Conservation (phyloP, 2,113 vertebrate species). For the Triplophysa tibetana region DNA sequence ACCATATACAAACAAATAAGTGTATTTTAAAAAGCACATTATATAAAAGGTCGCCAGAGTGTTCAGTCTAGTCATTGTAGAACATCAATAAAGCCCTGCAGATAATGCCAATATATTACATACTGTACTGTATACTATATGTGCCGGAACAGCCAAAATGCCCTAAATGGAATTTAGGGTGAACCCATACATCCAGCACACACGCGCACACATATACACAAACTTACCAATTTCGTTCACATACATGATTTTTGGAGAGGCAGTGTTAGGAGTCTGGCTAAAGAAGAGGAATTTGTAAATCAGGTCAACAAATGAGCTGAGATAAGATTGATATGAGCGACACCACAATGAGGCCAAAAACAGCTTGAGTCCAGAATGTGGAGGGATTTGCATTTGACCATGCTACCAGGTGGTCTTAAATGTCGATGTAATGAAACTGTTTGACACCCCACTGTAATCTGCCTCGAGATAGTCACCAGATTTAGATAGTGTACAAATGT, state of each 20-base stretch:
- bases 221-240: background rate
- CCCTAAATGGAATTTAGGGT: conserved; percentile 1
- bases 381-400: too few species aligned
- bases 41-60: background rate
- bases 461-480: conserved; percentile 65
- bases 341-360: background rate
- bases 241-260: background rate
- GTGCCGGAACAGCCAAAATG: conserved; percentile 62
- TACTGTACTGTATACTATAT: background rate
- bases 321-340: background rate
- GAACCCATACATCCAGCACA: conserved; percentile 28
- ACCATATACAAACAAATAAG: background rate
- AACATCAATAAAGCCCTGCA: conserved; percentile 25
- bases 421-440: background rate
- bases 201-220: conserved; percentile 1
- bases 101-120: conserved; percentile 45
- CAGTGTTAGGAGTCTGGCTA: conserved; percentile 36
- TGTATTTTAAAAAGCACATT: background rate
- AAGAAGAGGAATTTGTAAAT: background rate
- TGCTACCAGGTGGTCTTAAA: too few species aligned
- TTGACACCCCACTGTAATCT: conserved; percentile 60
- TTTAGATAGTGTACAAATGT: conserved; percentile 68
- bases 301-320: background rate
- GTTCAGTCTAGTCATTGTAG: background rate
- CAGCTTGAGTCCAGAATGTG: background rate